Conservation (phyloP, 2,888 invertebrate genomes). For the Amphipyra berbera region DNA sequence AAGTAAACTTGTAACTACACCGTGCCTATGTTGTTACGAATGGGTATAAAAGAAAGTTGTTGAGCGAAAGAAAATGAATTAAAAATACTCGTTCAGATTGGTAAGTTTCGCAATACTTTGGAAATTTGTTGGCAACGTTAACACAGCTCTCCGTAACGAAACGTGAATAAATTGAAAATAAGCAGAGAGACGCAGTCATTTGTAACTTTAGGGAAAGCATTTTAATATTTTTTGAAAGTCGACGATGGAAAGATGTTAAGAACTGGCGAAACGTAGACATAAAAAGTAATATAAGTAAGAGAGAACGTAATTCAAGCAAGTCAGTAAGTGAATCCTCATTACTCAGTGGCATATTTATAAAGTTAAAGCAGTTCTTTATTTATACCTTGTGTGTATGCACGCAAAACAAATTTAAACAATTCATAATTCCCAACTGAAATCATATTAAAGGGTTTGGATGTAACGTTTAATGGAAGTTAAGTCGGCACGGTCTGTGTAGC, state of each 20-base stretch:
- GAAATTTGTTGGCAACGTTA: constrained; percentile 72
- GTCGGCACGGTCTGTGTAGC: constrained; percentile 66
- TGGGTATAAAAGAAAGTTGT: constrained; percentile 58
- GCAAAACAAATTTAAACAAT: constrained; percentile 54
- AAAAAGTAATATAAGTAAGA: constrained; percentile 35
- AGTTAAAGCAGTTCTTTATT: too few relatives aligned
- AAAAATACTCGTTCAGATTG: constrained; percentile 69
- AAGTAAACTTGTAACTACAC: constrained; percentile 52
- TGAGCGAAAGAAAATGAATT: constrained; percentile 65
- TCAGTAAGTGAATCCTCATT: constrained; percentile 39
- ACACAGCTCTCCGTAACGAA: constrained; percentile 68
- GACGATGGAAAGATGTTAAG: constrained; percentile 50
- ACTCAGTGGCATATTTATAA: constrained; percentile 25
- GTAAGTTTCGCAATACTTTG: constrained; percentile 71
- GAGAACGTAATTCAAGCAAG: constrained; percentile 34
- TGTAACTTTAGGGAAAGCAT: constrained; percentile 62
- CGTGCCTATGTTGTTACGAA: constrained; percentile 50
- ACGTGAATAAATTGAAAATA: constrained; percentile 74
- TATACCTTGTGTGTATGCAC: constrained; percentile 8
- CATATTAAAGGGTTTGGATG: constrained; percentile 72
- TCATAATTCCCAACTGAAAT: constrained; percentile 54
- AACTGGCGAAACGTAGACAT: constrained; percentile 36
- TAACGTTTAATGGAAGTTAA: constrained; percentile 72
- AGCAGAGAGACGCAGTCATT: constrained; percentile 67
- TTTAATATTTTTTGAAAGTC: constrained; percentile 59